A percentile compares a stretch with the other conserved stretches of the same genome.
phyloP scores from a whole-genome alignment of 2,113 vertebrate genomes.

The Coryphaenoides rupestris region DNA sequence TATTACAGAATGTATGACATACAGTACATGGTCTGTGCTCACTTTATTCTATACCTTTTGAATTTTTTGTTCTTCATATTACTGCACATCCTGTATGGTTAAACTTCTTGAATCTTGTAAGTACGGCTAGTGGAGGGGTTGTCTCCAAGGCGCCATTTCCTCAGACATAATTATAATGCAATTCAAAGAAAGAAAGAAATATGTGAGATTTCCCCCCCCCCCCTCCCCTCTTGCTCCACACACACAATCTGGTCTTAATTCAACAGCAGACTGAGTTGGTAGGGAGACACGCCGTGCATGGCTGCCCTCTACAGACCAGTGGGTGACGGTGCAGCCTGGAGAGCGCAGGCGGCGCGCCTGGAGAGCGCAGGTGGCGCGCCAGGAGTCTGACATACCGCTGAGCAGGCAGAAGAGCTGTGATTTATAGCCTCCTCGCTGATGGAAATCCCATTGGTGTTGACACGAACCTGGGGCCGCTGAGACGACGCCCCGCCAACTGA shows the following conservation, averaged over 20 bases:
- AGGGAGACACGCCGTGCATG: constrained; percentile 52
- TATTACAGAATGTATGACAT: too few relatives aligned
- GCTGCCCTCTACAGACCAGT: constrained; percentile 61
- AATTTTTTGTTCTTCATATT: too few relatives aligned
- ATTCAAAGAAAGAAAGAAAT: constrained; percentile 67
- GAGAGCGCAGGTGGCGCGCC: background rate
- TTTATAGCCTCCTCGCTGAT: background rate
- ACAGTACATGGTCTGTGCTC: too few relatives aligned
- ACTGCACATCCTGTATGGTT: too few relatives aligned
- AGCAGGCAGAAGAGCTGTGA: background rate
- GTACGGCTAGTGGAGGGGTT: constrained; percentile 62
- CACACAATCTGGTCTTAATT: too few relatives aligned
- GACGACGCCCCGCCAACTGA: too few relatives aligned
- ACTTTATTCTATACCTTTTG: too few relatives aligned
- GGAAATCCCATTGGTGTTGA: background rate
- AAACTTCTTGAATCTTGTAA: too few relatives aligned
- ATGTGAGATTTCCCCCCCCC: constrained; percentile 58
- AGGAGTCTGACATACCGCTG: background rate
- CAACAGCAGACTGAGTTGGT: too few relatives aligned
- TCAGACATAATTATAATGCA: constrained; percentile 66
- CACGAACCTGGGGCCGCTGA: too few relatives aligned
- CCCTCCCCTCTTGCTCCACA: too few relatives aligned
- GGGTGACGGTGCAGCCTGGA: constrained; percentile 24
- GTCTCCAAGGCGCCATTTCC: constrained; percentile 51
- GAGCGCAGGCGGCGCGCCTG: constrained; percentile 22